Conservation (phyloP, 2,113 vertebrate species). For the Saccopteryx bilineata region DNA sequence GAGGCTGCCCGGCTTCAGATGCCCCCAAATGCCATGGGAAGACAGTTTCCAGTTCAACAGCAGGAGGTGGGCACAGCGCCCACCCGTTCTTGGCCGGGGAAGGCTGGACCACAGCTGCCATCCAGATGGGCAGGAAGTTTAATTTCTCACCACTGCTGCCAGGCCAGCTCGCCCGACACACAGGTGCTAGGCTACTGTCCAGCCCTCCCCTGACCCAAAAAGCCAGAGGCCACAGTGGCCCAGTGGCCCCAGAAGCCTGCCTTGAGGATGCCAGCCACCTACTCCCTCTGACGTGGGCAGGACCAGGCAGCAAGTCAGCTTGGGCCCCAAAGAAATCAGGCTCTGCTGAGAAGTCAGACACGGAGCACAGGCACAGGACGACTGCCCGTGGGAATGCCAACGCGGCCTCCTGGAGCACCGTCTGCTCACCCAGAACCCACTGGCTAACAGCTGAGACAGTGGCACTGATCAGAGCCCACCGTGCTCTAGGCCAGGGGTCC, state of each 20-base stretch:
- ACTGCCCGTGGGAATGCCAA: neutral
- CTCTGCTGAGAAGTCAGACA: neutral
- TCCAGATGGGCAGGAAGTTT: constrained; percentile 42
- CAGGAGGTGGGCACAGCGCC: neutral
- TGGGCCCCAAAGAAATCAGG: neutral
- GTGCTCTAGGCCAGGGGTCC: fast-evolving
- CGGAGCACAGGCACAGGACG: neutral
- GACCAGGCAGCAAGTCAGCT: fast-evolving
- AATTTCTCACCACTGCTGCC: constrained; percentile 24
- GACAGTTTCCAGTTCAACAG: neutral
- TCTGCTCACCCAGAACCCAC: neutral
- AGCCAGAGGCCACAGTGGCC: neutral
- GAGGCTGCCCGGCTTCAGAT: neutral
- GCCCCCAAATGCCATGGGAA: neutral
- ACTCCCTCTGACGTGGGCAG: neutral
- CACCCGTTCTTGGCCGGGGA: neutral
- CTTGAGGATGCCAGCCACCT: neutral
- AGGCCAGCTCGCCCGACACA: neutral
- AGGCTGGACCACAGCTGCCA: constrained; percentile 35
- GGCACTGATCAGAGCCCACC: neutral
- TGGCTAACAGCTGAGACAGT: fast-evolving
- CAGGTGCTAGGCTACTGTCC: constrained; percentile 15
- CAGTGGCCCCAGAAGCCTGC: neutral
- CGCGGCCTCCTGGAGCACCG: neutral
- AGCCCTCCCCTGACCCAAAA: neutral